Evolutionary conservation across 1,140 invertebrate species (phyloP).

Genomic region (Pseudobourletiella spinata): DNA sequence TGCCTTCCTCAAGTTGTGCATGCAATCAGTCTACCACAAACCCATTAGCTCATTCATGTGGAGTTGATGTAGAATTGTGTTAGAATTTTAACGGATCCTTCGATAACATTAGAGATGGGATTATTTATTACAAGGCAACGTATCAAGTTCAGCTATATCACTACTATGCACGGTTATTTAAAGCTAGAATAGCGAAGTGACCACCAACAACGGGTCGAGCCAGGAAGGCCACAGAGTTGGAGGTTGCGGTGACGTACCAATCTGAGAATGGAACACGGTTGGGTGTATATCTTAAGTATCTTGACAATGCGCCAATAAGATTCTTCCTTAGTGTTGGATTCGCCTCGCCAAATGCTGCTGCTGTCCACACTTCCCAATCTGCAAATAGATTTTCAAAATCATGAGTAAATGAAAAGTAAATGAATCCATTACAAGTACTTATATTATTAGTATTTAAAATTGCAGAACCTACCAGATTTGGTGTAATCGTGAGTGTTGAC

Average conservation of each 20-base stretch:
- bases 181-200: conserved; percentile 27
- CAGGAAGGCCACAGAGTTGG: conserved; percentile 12
- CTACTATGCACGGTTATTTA: no score
- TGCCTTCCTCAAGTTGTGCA: no score
- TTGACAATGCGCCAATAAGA: background rate
- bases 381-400: background rate
- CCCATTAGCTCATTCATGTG: no score
- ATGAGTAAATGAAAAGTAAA: background rate
- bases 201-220: conserved; percentile 25
- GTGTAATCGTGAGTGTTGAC: conserved; percentile 25
- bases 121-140: no score
- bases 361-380: conserved; percentile 35
- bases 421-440: background rate
- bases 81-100: no score
- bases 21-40: no score
- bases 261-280: conserved; percentile 25
- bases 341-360: conserved; percentile 22
- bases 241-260: conserved; percentile 24
- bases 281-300: conserved; percentile 2
- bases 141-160: no score
- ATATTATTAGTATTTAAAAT: no score
- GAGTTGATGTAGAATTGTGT: no score
- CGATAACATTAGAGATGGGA: no score
- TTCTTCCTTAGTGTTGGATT: conserved; percentile 16
- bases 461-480: conserved; percentile 27